Evolutionary conservation across 2,113 vertebrate genomes (phyloP).

Genomic region (Hippolais icterina): DNA sequence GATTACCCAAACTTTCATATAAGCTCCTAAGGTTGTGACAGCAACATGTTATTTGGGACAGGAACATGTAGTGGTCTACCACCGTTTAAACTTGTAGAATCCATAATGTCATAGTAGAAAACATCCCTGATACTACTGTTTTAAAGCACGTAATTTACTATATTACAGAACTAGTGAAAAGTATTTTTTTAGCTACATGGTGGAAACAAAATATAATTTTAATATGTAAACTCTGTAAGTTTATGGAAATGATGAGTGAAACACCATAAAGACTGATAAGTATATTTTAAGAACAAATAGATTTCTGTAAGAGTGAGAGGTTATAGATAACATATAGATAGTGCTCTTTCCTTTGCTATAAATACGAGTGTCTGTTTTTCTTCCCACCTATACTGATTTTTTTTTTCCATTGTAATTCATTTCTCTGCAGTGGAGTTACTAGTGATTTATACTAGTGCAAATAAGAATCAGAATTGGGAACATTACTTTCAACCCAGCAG

Average conservation of each 20-base stretch:
- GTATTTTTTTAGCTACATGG: neutral
- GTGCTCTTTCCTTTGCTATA: neutral
- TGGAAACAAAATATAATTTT: neutral
- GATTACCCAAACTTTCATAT: neutral
- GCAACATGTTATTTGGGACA: neutral
- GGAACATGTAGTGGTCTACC: neutral
- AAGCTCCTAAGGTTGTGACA: neutral
- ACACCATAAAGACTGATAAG: neutral
- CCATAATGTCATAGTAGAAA: neutral
- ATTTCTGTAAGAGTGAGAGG: neutral
- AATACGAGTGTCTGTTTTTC: neutral
- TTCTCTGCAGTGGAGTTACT: neutral
- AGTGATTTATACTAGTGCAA: slow-evolving; percentile 49
- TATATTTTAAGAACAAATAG: neutral
- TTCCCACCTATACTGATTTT: neutral
- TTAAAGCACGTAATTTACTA: neutral
- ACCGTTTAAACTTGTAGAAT: neutral
- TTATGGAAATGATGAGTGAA: neutral
- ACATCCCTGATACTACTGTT: neutral
- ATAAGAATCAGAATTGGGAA: slow-evolving; percentile 21
- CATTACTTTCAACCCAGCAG: slow-evolving; percentile 60
- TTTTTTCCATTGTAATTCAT: neutral
- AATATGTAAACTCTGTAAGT: neutral
- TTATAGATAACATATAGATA: neutral
- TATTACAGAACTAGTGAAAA: neutral